Conservation (phyloP, 1,140 invertebrate genomes). For the Cyclina sinensis region DNA sequence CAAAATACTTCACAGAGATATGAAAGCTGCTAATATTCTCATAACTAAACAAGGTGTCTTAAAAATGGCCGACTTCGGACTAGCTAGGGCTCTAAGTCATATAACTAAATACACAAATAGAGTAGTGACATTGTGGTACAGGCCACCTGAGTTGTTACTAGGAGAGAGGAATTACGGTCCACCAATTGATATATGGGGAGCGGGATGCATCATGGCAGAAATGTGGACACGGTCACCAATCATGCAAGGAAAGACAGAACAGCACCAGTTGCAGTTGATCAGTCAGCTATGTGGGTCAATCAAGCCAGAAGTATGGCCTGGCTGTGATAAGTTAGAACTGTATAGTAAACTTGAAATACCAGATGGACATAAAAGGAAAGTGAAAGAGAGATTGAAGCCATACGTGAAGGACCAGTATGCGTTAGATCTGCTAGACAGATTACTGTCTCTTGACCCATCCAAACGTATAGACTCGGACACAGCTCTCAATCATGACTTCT, state of each 20-base stretch:
- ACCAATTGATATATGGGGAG: constrained; percentile 99
- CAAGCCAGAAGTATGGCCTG: constrained; percentile 96
- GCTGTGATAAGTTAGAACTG: constrained; percentile 96
- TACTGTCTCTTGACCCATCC: constrained; percentile 96
- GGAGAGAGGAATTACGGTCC: constrained; percentile 97
- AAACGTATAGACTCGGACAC: constrained; percentile 97
- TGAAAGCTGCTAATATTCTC: constrained; percentile 99
- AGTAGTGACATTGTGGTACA: constrained; percentile 99
- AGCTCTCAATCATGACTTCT: constrained; percentile 99
- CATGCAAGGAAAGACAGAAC: constrained; percentile 96
- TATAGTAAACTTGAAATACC: constrained; percentile 97
- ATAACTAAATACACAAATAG: constrained; percentile 98
- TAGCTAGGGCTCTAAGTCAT: constrained; percentile 94
- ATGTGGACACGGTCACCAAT: constrained; percentile 97
- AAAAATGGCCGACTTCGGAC: constrained; percentile 88
- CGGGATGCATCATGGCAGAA: constrained; percentile 99
- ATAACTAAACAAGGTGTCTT: constrained; percentile 98
- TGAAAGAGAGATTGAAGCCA: constrained; percentile 95
- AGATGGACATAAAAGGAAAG: constrained; percentile 96
- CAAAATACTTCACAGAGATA: constrained; percentile 97
- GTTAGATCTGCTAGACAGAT: constrained; percentile 97
- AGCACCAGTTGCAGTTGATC: constrained; percentile 98
- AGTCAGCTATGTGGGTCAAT: constrained; percentile 99
- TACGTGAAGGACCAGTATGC: constrained; percentile 97
- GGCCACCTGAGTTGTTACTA: constrained; percentile 95